Base-by-base conservation (phyloP, 1,140 invertebrate genomes). In the Drosophila pruinosa region DNA sequence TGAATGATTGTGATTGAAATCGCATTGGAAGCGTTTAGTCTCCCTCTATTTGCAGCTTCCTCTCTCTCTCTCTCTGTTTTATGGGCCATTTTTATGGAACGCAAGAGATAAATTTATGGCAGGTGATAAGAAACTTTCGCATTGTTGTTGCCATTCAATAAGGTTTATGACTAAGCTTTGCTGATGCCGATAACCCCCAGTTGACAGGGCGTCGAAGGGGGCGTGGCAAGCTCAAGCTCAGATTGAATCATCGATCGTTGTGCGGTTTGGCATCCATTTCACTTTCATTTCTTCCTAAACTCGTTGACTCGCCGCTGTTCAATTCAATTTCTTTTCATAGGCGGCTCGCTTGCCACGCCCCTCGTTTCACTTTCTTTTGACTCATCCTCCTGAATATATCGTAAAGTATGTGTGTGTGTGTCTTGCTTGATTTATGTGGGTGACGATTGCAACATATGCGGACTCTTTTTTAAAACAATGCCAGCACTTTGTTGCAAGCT, bases 351-450 rank as follows among this genome's bases (percentile, higher is more conserved):
- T 19, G 43, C 15, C 57, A 58, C 65, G 45, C 62, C 48, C 53
- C 22, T 52, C 45, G 53, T 78, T 78, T 82, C 74, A 78, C 81
- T 86, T 85, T 86, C 81, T 85, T 85, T 85, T 85, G 81, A 85
- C 73, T 85, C 81, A 85, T 85, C 77, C 64, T 28, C 8, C 50
- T 24, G 6, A 3, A 22, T 12, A 22, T 47, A 12, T 14, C 14
- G 21, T 45, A n/a, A n/a, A 5, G 7, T 45, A 7, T 45, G 17
- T 43, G 12, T 22, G 43, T 50, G 5, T 43, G 19, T 50, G n/a
- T n/a, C 1, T 31, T 10, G 19, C 3, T 45, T 74, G 47, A 72
- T 81, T 77, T 75, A 72, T 72, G 81, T 85, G 81, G 81, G 81
- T 86, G 81, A 72, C 67, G 65, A 85, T 86, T 86, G 81, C 80